A percentile compares a stretch with the other conserved stretches of the same genome.
Evolutionary conservation across 2,888 invertebrate genomes (phyloP).

Genomic region (Ligdia adustata): DNA sequence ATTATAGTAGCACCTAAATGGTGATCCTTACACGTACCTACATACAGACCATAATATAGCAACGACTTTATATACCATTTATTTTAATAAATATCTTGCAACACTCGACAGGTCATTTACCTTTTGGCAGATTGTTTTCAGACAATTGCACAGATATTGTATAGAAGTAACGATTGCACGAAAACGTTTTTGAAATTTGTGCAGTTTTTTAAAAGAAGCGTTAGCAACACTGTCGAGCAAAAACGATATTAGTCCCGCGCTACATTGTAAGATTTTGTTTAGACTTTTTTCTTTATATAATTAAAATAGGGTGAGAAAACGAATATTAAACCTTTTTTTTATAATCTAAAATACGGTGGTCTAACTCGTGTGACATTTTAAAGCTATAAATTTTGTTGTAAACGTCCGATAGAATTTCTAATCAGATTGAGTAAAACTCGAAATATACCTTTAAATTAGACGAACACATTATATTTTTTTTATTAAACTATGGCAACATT

Average conservation of each 20-base stretch:
- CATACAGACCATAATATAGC: constrained; percentile 54
- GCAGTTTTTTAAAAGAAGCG: too few species aligned
- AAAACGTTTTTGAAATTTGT: too few species aligned
- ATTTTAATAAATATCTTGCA: constrained; percentile 34
- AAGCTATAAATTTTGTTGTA: constrained; percentile 57
- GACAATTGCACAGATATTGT: too few species aligned
- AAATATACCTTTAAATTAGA: constrained; percentile 46
- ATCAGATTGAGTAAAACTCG: constrained; percentile 27
- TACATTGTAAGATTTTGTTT: constrained; percentile 58
- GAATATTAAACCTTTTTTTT: constrained; percentile 40
- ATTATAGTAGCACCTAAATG: constrained; percentile 78
- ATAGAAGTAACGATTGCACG: constrained; percentile 14
- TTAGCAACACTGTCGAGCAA: constrained; percentile 37
- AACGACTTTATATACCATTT: constrained; percentile 53
- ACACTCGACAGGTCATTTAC: constrained; percentile 26
- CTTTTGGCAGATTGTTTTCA: too few species aligned
- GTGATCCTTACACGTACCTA: constrained; percentile 54
- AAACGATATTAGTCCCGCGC: constrained; percentile 58
- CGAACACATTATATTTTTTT: constrained; percentile 62
- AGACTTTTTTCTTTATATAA: constrained; percentile 47
- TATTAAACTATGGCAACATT: constrained; percentile 76
- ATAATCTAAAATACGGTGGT: constrained; percentile 77
- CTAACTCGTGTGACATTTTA: constrained; percentile 77
- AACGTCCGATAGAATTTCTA: constrained; percentile 11
- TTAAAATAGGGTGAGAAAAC: constrained; percentile 44